Conservation (phyloP, 2,888 invertebrate species). For the Calameuta filiformis region DNA sequence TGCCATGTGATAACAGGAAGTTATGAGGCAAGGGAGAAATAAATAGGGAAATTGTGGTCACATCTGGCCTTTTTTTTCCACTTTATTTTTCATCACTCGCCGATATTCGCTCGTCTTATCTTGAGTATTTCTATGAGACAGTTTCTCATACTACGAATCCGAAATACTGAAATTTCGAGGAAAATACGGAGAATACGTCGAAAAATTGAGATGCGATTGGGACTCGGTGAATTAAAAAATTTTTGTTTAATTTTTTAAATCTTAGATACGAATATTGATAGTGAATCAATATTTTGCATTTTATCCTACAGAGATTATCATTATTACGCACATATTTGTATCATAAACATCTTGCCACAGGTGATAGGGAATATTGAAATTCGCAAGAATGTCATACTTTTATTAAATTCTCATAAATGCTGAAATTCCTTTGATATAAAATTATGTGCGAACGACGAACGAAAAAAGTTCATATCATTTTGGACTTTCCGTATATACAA, state of each 20-base stretch:
- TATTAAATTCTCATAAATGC: not conserved
- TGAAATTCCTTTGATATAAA: no score
- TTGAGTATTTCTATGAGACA: not conserved
- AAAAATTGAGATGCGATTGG: not conserved
- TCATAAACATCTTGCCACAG: not conserved
- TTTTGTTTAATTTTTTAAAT: not conserved
- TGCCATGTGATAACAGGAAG: not conserved
- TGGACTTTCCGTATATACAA: no score
- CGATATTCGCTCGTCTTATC: not conserved
- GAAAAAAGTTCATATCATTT: no score
- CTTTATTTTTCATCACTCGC: not conserved
- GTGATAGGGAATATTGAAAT: not conserved
- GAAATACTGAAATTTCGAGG: not conserved
- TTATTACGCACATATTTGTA: not conserved
- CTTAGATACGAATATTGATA: not conserved
- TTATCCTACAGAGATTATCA: not conserved
- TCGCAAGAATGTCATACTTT: no score
- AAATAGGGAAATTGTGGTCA: not conserved
- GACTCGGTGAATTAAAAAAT: not conserved
- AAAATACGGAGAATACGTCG: not conserved
- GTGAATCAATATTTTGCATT: not conserved
- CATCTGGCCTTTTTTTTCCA: not conserved
- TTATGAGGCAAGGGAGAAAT: not conserved
- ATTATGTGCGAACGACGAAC: no score
- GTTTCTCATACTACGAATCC: not conserved